phyloP scores from a whole-genome alignment of 2,888 invertebrate species.

The Lasioglossum malachurum region DNA sequence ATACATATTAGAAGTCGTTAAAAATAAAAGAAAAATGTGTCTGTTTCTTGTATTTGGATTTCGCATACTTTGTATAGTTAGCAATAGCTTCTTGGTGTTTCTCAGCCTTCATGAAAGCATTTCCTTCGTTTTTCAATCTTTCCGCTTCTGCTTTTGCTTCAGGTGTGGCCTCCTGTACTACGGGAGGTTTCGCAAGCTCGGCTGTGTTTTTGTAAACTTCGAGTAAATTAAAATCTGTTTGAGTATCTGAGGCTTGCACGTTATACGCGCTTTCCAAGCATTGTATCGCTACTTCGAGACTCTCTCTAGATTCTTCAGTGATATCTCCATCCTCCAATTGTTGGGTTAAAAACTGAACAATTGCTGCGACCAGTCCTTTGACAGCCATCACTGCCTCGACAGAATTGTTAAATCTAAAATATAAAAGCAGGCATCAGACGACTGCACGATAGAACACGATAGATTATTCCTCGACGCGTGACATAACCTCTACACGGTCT shows the following conservation, averaged over 20 bases:
- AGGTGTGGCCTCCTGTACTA: slow-evolving; percentile 83
- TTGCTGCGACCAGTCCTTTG: slow-evolving; percentile 86
- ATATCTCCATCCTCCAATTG: slow-evolving; percentile 86
- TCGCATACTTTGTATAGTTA: slow-evolving; percentile 89
- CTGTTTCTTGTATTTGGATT: background rate
- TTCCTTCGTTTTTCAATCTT: slow-evolving; percentile 94
- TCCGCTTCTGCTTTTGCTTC: slow-evolving; percentile 91
- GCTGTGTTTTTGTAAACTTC: slow-evolving; percentile 85
- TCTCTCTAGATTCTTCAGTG: slow-evolving; percentile 88
- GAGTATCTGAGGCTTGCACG: slow-evolving; percentile 86
- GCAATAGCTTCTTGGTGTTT: slow-evolving; percentile 93
- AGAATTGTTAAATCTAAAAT: slow-evolving; percentile 46
- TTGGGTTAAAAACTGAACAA: slow-evolving; percentile 87
- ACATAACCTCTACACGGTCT: slow-evolving; percentile 56
- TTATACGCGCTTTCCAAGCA: slow-evolving; percentile 97
- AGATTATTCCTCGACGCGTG: slow-evolving; percentile 37
- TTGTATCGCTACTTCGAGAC: slow-evolving; percentile 97
- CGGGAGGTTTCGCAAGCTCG: slow-evolving; percentile 65
- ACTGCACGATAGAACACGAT: background rate
- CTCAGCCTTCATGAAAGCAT: slow-evolving; percentile 94
- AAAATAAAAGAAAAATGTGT: background rate
- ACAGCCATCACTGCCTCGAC: slow-evolving; percentile 75
- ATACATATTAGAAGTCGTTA: background rate
- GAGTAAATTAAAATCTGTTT: slow-evolving; percentile 84
- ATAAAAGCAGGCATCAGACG: background rate